Evolutionary conservation across 2,797 vertebrate genomes (phyloP).

Genomic region (Tapera naevia): DNA sequence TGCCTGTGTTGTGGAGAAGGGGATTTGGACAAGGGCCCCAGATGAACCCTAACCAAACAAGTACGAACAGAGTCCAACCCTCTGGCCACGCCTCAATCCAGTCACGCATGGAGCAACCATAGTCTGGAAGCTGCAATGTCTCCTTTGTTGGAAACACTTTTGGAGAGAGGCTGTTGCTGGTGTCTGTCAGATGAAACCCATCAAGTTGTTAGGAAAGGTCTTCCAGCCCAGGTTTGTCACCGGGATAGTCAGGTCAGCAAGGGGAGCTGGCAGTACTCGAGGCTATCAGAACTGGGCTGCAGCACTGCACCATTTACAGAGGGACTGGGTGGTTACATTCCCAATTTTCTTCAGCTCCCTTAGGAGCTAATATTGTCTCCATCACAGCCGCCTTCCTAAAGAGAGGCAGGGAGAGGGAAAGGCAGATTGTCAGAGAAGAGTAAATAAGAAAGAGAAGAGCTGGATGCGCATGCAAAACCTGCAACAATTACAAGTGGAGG

Average conservation of each 20-base stretch:
- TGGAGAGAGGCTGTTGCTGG: not conserved
- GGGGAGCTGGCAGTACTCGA: not conserved
- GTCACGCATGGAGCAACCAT: not conserved
- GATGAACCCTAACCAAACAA: not conserved
- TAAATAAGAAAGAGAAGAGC: not conserved
- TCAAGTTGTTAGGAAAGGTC: not conserved
- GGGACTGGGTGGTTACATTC: not conserved
- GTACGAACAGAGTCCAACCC: not conserved
- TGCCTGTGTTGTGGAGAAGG: not conserved
- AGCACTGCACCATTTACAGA: not conserved
- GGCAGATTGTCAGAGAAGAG: not conserved
- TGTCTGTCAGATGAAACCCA: not conserved
- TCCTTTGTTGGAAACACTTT: not conserved
- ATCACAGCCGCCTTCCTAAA: not conserved
- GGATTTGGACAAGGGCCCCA: not conserved
- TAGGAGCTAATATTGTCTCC: not conserved
- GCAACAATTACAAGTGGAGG: not conserved
- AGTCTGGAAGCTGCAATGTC: not conserved
- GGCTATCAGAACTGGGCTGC: not conserved
- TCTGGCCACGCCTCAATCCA: not conserved
- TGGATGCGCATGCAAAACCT: not conserved
- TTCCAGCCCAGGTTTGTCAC: not conserved
- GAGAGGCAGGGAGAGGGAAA: not conserved
- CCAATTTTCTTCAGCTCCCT: not conserved
- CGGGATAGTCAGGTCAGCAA: not conserved